Evolutionary conservation across 2,113 vertebrate species (phyloP), one percentile per base, ranked within the genome.

Genomic region (Barbus barbus): DNA sequence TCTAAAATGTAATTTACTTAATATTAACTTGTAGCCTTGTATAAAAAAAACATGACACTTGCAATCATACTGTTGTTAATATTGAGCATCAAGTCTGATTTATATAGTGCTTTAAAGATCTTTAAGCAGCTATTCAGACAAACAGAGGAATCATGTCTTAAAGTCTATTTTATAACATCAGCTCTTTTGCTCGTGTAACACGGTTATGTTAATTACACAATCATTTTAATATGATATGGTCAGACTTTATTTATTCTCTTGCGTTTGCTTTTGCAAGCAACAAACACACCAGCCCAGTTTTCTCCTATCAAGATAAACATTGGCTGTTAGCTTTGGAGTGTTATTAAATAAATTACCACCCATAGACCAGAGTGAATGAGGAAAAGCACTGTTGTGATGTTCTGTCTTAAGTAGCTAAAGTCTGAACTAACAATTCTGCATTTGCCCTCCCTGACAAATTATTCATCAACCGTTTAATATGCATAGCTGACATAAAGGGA

Each of bases 371-470:
- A 73, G 28, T 24, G 13, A 44, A 44, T 73, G 11, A 41, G 33
- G 69, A 75, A 48, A 75, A 51, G 31, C 75, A 78, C 75, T 38
- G 53, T 31, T 78, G 75, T 78, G 75, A 78, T 58, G 44, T 41
- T 56, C 44, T 51, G 58, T 22, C 0, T 79, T 82, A 73, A 69
- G 38, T 24, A 41, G 74, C 41, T 58, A 69, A n/a, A 75, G 89
- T 78, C 84, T 69, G 61, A 81, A 41, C 77, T 44, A 88, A 89
- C 87, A 90, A 87, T 84, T 38, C 76, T 80, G 82, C 76, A 69
- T 76, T 80, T 90, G 84, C 88, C 58, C 87, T 65, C 4, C 53
- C 2, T 69, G 75, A 83, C 85, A 92, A 91, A 91, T 87, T 87
- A 82, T 84, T 90, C 77, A 90, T 91, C 90, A 85, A 83, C 76